Evolutionary conservation across 2,888 invertebrate genomes (phyloP).

Genomic region (Isotomurus palustris): DNA sequence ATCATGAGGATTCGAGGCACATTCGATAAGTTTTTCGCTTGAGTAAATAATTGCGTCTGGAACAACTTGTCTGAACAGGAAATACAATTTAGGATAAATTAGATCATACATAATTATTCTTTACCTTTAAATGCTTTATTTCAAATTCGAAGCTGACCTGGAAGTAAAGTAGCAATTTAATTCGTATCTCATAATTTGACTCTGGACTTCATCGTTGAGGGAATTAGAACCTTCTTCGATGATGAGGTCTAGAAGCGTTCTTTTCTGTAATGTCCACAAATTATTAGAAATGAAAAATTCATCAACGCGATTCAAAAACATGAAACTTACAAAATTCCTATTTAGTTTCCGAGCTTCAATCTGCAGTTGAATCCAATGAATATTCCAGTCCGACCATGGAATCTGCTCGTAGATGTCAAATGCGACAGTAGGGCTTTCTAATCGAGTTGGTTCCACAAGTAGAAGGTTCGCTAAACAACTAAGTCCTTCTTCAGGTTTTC

Average conservation of each 20-base stretch:
- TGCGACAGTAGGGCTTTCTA: conserved; percentile 8
- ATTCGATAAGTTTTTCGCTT: conserved; percentile 11
- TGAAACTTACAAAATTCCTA: neutral
- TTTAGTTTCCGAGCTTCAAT: conserved; percentile 15
- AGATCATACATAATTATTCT: too few species aligned
- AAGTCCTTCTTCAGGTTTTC: conserved; percentile 18
- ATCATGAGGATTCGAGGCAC: conserved; percentile 10
- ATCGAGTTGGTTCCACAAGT: conserved; percentile 13
- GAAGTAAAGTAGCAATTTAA: conserved; percentile 28
- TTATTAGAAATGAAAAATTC: neutral
- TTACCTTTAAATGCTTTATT: too few species aligned
- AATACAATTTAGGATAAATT: too few species aligned
- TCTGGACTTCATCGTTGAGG: conserved; percentile 11
- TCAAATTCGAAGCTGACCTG: too few species aligned
- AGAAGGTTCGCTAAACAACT: conserved; percentile 24
- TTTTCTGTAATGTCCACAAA: conserved; percentile 7
- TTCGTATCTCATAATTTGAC: conserved; percentile 13
- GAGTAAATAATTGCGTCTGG: conserved; percentile 12
- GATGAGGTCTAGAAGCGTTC: conserved; percentile 17
- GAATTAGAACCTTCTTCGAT: conserved; percentile 18
- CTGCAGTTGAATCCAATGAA: conserved; percentile 22
- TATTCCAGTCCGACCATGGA: conserved; percentile 28
- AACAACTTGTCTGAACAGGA: conserved; percentile 13
- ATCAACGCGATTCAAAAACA: neutral
- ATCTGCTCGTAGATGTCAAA: conserved; percentile 32